Evolutionary conservation across 92 coral and sea anemone genomes (phyloP).

Genomic region (Actinernus sp.): DNA sequence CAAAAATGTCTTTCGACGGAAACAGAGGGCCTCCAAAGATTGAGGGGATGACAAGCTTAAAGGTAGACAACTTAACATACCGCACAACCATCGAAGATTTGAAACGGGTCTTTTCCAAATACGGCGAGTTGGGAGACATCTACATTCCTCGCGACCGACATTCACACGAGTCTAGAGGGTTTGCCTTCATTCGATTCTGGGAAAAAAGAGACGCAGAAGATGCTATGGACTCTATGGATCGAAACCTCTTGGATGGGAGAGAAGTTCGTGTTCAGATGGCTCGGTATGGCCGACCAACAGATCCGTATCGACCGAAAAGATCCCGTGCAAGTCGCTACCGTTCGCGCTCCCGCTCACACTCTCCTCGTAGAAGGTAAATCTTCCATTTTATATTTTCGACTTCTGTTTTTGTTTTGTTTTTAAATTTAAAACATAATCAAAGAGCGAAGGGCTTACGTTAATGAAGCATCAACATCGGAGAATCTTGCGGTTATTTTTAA

Average conservation of each 20-base stretch:
- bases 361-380: conserved; percentile 78
- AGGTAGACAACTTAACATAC: conserved; percentile 95
- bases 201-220: conserved; percentile 99
- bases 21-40: conserved; percentile 93
- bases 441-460: no score
- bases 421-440: not conserved
- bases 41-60: conserved; percentile 98
- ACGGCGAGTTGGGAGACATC: conserved; percentile 94
- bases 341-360: conserved; percentile 63
- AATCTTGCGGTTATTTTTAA: no score
- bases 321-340: conserved; percentile 51
- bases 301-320: conserved; percentile 73
- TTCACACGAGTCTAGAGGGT: conserved; percentile 88
- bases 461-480: no score
- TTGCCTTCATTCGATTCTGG: conserved; percentile 95
- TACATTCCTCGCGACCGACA: conserved; percentile 95
- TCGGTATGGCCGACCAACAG: conserved; percentile 93
- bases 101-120: conserved; percentile 79
- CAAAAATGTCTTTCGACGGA: conserved; percentile 70
- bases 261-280: conserved; percentile 99
- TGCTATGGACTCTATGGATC: conserved; percentile 92
- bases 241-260: conserved; percentile 83
- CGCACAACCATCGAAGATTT: conserved; percentile 88
- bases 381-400: not conserved
- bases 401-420: not conserved